Evolutionary conservation across 1,140 invertebrate species (phyloP).

Genomic region (Polypedilum vanderplanki): DNA sequence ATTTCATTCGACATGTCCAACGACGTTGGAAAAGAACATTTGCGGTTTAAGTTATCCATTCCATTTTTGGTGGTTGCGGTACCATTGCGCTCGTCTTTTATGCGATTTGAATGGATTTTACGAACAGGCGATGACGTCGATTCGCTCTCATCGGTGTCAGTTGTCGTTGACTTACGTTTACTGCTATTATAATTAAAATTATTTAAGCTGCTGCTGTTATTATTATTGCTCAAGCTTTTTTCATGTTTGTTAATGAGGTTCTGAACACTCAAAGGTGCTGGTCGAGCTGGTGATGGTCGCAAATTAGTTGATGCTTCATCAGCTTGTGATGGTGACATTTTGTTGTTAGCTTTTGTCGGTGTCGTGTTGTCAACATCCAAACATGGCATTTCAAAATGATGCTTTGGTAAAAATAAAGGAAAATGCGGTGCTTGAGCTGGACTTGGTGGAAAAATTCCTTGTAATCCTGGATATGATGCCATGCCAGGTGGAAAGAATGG

Average conservation of each 20-base stretch:
- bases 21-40: slow-evolving; percentile 11
- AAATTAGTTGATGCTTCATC: slow-evolving; percentile 57
- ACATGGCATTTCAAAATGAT: slow-evolving; percentile 34
- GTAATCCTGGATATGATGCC: slow-evolving; percentile 44
- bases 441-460: slow-evolving; percentile 39
- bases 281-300: slow-evolving; percentile 56
- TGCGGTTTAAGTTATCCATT: slow-evolving; percentile 17
- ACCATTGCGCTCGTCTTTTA: slow-evolving; percentile 21
- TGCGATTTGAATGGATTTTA: slow-evolving; percentile 13
- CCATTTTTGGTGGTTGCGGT: slow-evolving; percentile 22
- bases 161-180: slow-evolving; percentile 2
- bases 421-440: slow-evolving; percentile 44
- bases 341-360: slow-evolving; percentile 45
- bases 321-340: slow-evolving; percentile 56
- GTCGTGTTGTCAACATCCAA: slow-evolving; percentile 42
- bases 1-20: slow-evolving; percentile 27
- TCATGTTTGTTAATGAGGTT: slow-evolving; percentile 24
- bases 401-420: slow-evolving; percentile 52
- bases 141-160: slow-evolving; percentile 33
- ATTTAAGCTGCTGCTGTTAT: slow-evolving; percentile 30
- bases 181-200: not conserved
- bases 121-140: not conserved
- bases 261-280: slow-evolving; percentile 36
- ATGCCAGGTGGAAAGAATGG: slow-evolving; percentile 50
- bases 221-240: slow-evolving; percentile 22